Evolutionary conservation across 2,888 invertebrate genomes (phyloP), one percentile per base, ranked within the genome.

Genomic region (Alloscopus bannaensis): DNA sequence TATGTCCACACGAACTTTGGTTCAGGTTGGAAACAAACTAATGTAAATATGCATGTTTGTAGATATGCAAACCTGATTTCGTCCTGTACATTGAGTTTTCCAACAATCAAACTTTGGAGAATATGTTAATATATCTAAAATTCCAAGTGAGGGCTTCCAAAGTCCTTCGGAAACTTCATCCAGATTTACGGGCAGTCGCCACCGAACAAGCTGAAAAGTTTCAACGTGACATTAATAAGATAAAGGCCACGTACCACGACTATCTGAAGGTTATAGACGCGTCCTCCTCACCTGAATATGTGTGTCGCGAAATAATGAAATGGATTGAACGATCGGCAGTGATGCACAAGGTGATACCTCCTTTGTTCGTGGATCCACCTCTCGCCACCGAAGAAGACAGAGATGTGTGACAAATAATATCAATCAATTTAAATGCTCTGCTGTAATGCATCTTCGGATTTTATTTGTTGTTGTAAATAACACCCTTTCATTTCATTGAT

Each of bases 321-420:
- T 80, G 80, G 80, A 69, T 75, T 13, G 80, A 80, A 26, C 52
- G 80, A 1, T 50, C 80, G 18, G 31, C 55, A n/a, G 70, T 80
- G 2, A 18, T 75, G 11, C 80, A 80, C 29, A 26, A 31, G 6
- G 29, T 55, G 6, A 75, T 57, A 8, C 80, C 80, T 1, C 75
- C 80, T 0, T 42, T 80, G 20, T 77, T 77, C 59, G 77, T 70
- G 29, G 62, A 62, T 11, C 45, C 57, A 11, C 70, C 77, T 0
- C 20, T 70, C 3, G 68, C 26, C 13, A 50, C 59, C 3, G 22
- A 47, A 45, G n/a, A 16, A 16, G n/a, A 4, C 3, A 4, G 3
- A 18, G 45, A 45, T 16, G 45, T 45, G 45, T 45, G n/a, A 45
- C 13, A 45, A n/a, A n/a, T n/a, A n/a, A n/a, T n/a, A n/a, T n/a